Evolutionary conservation across 1,140 invertebrate genomes (phyloP).

Genomic region (Neelides sp.): DNA sequence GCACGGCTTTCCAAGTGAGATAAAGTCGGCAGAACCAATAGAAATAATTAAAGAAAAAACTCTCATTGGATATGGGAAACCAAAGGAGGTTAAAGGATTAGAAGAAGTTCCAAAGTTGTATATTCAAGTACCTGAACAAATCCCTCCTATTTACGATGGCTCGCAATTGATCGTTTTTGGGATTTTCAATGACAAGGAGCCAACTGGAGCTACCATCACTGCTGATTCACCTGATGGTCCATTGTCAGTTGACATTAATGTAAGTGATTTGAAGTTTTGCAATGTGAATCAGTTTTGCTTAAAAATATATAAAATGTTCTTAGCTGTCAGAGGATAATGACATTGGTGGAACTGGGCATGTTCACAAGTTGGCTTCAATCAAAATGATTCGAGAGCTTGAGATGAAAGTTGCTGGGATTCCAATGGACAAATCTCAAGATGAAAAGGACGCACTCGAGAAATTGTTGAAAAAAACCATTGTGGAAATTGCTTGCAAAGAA

Average conservation of each 20-base stretch:
- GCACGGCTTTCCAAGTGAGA: slow-evolving; percentile 11
- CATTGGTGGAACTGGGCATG: slow-evolving; percentile 17
- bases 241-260: slow-evolving; percentile 13
- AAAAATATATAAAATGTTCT: not conserved
- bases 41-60: slow-evolving; percentile 17
- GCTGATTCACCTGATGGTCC: slow-evolving; percentile 28
- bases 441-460: slow-evolving; percentile 10
- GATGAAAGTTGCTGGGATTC: slow-evolving; percentile 9
- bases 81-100: not conserved
- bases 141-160: slow-evolving; percentile 29
- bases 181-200: slow-evolving; percentile 13
- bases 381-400: slow-evolving; percentile 32
- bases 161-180: slow-evolving; percentile 24
- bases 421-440: not conserved
- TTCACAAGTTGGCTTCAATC: slow-evolving; percentile 27
- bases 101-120: not conserved
- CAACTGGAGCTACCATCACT: slow-evolving; percentile 13
- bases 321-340: slow-evolving; percentile 8
- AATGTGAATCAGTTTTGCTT: not conserved
- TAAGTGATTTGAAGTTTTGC: too few species aligned
- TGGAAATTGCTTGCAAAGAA: slow-evolving; percentile 19
- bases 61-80: slow-evolving; percentile 22
- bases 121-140: slow-evolving; percentile 17
- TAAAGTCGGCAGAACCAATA: not conserved
- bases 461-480: slow-evolving; percentile 24